These are phyloP conservation scores for Patagioenas fasciata DNA, from an alignment of 2,113 vertebrate species.

Conservation along the genomic window DNA sequence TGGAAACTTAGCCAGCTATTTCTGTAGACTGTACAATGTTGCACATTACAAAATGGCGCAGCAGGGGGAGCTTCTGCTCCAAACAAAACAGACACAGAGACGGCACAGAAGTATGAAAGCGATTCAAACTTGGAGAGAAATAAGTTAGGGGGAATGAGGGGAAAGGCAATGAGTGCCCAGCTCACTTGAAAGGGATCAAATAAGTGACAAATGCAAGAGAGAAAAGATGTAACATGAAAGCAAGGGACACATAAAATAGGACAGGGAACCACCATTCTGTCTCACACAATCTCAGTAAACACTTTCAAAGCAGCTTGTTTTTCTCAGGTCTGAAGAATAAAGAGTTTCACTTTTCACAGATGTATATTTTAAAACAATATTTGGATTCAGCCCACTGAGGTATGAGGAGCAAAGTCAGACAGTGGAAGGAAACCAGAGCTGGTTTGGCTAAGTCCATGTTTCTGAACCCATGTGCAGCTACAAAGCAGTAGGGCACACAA, in stretches of 20 bases:
- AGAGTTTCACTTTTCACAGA: neutral
- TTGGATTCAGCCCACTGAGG: neutral
- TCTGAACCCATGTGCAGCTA: neutral
- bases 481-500: neutral
- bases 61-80: conserved; percentile 40
- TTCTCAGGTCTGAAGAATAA: neutral
- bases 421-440: neutral
- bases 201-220: neutral
- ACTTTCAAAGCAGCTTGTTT: neutral
- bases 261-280: neutral
- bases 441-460: neutral
- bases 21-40: neutral
- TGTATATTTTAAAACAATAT: neutral
- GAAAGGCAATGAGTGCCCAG: neutral
- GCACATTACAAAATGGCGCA: neutral
- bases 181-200: neutral
- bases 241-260: neutral
- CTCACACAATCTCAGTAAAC: neutral
- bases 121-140: neutral
- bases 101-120: accelerated
- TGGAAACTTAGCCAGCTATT: neutral
- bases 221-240: neutral
- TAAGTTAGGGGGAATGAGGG: neutral
- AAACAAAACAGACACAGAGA: neutral
- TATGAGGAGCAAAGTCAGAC: neutral